Evolutionary conservation across 2,797 vertebrate genomes (phyloP).

Genomic region (Enoplosus armatus): DNA sequence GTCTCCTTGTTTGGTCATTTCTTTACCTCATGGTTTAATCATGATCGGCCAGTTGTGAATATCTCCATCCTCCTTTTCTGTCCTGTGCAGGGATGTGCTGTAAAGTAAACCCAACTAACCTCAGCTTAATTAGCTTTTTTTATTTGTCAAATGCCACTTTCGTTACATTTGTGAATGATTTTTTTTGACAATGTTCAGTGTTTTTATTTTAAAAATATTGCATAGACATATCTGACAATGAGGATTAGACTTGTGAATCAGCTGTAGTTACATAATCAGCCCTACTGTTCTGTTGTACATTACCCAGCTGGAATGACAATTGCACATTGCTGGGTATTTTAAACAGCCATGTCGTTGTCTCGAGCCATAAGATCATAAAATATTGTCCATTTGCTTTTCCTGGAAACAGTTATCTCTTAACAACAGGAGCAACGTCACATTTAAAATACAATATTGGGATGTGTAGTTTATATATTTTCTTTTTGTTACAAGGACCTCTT

Average conservation of each 20-base stretch:
- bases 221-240: neutral
- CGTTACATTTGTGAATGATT: neutral
- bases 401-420: slow-evolving; percentile 20
- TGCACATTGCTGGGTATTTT: neutral
- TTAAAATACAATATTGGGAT: slow-evolving; percentile 35
- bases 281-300: slow-evolving; percentile 21
- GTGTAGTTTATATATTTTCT: slow-evolving; percentile 37
- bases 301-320: slow-evolving; percentile 13
- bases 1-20: slow-evolving; percentile 79
- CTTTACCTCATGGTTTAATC: slow-evolving; percentile 52
- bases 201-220: no score
- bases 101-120: neutral
- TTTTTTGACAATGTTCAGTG: neutral
- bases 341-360: neutral
- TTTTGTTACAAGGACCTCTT: slow-evolving; percentile 55
- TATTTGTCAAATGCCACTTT: neutral
- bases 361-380: slow-evolving; percentile 15
- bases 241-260: neutral
- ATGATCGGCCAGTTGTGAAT: slow-evolving; percentile 32
- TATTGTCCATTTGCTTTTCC: slow-evolving; percentile 22
- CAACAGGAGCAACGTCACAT: slow-evolving; percentile 12
- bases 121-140: neutral
- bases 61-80: slow-evolving; percentile 19
- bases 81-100: slow-evolving; percentile 16
- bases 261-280: slow-evolving; percentile 29